Evolutionary conservation across 2,797 vertebrate genomes (phyloP), one percentile per base, ranked within the genome.

Genomic region (Microctenopoma steveboyesi): DNA sequence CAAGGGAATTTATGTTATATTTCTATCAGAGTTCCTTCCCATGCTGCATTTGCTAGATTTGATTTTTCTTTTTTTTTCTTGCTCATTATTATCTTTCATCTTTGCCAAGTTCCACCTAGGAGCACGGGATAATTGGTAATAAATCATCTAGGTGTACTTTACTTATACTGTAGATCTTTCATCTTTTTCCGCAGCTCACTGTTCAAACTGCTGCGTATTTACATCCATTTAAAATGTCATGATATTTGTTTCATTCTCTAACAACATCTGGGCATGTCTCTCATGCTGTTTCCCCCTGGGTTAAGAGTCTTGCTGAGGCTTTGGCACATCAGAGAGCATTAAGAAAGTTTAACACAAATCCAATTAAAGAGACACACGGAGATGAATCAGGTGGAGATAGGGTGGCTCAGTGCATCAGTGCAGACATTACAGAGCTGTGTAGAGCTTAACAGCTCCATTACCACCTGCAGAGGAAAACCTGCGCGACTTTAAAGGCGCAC

Each of bases 311-410:
- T 60, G 58, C 25, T 4, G 64, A 76, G 73, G 62, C 66, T 50
- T 64, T 64, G 66, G 64, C 46, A 72, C 67, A 74, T 79, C 78
- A 75, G 49, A 87, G 64, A 52, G 70, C 74, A 86, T 88, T 85
- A 87, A 71, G 69, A 73, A 85, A 83, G 63, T 88, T 87, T 22
- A 88, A 76, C 72, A 81, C 68, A 89, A 91, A 91, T 90, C 86
- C 81, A 91, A 87, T 93, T 89, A 88, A 83, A 85, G 50, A 78
- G 63, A 81, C 64, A 76, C 63, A 79, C 51, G 59, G 69, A 81
- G 72, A 82, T 84, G 74, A 84, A 81, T 76, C 59, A 30, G 28
- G 30, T 28, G 49, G 55, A 56, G 66, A 64, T 37, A 60, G 55
- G 33, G 51, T 18, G 64, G 57, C 69, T 78, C 46, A 30, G 60